A percentile compares a stretch with the other conserved stretches of the same genome.
phyloP scores from a whole-genome alignment of 2,888 invertebrate genomes.

The Xanthorhoe spadicearia region DNA sequence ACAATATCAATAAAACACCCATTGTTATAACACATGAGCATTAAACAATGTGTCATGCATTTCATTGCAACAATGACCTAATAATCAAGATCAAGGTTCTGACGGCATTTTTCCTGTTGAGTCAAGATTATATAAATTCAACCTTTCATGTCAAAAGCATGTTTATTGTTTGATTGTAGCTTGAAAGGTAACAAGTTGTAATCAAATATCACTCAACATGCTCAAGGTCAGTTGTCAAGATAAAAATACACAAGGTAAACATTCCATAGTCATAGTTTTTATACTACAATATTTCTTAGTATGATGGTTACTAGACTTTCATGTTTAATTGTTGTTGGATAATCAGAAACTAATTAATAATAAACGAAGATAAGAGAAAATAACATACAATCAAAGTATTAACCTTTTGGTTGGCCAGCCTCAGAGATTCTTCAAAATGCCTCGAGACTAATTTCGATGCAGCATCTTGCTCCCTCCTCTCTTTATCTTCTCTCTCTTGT shows the following conservation, averaged over 20 bases:
- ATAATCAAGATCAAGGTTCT: constrained; percentile 10
- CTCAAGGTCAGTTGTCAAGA: neutral
- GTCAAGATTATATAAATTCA: neutral
- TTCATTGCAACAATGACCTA: constrained; percentile 2
- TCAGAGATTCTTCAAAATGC: constrained; percentile 95
- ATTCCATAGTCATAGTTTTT: neutral
- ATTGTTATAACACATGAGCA: neutral
- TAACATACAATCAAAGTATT: constrained; percentile 55
- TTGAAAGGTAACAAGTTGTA: neutral
- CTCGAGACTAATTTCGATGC: constrained; percentile 93
- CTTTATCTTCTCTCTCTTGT: constrained; percentile 82
- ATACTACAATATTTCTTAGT: neutral
- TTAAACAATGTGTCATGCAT: neutral
- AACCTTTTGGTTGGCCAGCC: constrained; percentile 90
- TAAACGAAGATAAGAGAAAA: constrained; percentile 26
- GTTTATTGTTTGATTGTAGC: neutral
- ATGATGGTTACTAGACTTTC: no score
- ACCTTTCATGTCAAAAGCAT: neutral
- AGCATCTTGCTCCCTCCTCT: constrained; percentile 87
- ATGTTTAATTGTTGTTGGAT: no score
- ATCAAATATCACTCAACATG: neutral
- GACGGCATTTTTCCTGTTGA: neutral
- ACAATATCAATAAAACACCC: neutral
- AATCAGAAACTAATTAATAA: no score
- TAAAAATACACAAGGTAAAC: neutral